These are phyloP conservation scores for Pseudeuparius sepicola DNA, from an alignment of 2,888 invertebrate genomes.

Conservation along the genomic window DNA sequence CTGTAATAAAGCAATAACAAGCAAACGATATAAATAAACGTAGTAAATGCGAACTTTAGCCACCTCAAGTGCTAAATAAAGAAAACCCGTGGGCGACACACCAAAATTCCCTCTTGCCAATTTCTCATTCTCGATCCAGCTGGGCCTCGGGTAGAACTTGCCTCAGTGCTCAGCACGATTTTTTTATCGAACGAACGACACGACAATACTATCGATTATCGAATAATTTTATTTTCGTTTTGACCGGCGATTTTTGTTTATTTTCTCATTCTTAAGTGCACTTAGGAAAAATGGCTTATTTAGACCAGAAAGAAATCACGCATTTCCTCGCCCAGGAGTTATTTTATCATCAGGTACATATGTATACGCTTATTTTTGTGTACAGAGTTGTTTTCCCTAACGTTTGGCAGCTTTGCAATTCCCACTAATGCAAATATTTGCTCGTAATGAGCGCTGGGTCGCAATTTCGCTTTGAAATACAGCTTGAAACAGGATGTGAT, in stretches of 20 bases:
- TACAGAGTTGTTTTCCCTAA: too few species aligned
- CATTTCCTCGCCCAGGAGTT: constrained; percentile 77
- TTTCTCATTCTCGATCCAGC: constrained; percentile 36
- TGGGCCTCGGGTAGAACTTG: constrained; percentile 33
- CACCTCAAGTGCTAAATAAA: constrained; percentile 1
- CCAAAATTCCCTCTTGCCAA: constrained; percentile 36
- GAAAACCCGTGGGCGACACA: constrained; percentile 35
- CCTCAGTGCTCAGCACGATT: constrained; percentile 22
- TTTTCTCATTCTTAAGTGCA: constrained; percentile 3
- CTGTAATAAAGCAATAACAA: too few species aligned
- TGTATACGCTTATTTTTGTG: too few species aligned
- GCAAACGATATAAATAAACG: too few species aligned
- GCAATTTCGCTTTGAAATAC: too few species aligned
- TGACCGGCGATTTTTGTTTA: constrained; percentile 6
- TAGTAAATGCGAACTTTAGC: too few species aligned
- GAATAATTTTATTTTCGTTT: constrained; percentile 11
- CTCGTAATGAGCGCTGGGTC: too few species aligned
- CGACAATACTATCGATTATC: constrained; percentile 23
- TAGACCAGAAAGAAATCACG: constrained; percentile 78
- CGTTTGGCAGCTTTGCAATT: too few species aligned
- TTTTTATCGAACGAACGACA: constrained; percentile 36
- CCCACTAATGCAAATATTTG: too few species aligned
- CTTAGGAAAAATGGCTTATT: constrained; percentile 36
- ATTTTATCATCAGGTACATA: constrained; percentile 58
- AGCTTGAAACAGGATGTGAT: too few species aligned